A percentile compares a stretch with the other conserved stretches of the same genome.
Evolutionary conservation across 2,113 vertebrate genomes (phyloP).

Genomic region (Anhinga anhinga): DNA sequence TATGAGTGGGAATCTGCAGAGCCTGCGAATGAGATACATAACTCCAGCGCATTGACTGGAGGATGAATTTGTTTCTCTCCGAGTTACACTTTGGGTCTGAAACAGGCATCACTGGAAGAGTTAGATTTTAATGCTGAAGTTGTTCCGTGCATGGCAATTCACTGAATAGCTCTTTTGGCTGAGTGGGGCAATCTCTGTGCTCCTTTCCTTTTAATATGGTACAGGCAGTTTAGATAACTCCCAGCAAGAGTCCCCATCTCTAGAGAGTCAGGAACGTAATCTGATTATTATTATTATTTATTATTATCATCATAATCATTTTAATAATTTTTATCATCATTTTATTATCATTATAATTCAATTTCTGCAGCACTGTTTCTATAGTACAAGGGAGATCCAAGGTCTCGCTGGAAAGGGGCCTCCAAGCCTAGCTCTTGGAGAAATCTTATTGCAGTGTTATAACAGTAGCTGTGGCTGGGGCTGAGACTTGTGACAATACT

Average conservation of each 20-base stretch:
- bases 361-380: neutral
- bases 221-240: neutral
- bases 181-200: rapidly evolving
- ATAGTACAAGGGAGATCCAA: neutral
- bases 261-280: neutral
- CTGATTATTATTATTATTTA: no score
- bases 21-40: neutral
- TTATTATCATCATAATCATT: no score
- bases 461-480: neutral
- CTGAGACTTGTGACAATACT: neutral
- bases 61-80: neutral
- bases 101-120: neutral
- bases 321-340: neutral
- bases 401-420: neutral
- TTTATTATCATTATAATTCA: neutral
- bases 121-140: neutral
- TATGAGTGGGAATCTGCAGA: neutral
- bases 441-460: neutral
- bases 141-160: neutral
- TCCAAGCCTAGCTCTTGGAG: neutral
- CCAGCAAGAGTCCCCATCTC: neutral
- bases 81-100: neutral
- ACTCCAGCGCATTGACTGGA: neutral
- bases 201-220: neutral
- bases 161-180: neutral